Percentiles rank a stretch among this genome's conserved stretches.
These are phyloP conservation scores for Distichodus sexfasciatus DNA, from an alignment of 2,797 vertebrate species.

Conservation along the genomic window DNA sequence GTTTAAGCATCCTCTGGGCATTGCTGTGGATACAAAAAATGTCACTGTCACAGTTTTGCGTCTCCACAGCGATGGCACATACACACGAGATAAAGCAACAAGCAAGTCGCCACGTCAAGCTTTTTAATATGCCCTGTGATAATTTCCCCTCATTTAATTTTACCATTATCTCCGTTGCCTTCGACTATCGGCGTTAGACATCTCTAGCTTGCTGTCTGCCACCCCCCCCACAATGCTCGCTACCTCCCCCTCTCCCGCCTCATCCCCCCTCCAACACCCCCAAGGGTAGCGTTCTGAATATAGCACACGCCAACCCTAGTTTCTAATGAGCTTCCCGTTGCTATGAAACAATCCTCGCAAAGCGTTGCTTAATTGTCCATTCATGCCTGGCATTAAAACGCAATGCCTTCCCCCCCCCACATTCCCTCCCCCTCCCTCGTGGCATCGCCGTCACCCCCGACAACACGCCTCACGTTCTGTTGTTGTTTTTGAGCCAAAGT, in stretches of 20 bases:
- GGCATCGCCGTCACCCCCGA: constrained; percentile 14
- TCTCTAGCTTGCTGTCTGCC: constrained; percentile 43
- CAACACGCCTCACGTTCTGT: too few relatives aligned
- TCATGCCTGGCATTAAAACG: constrained; percentile 23
- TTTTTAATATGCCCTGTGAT: constrained; percentile 26
- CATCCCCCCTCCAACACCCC: too few relatives aligned
- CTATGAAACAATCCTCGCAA: constrained; percentile 57
- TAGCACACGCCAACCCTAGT: constrained; percentile 51
- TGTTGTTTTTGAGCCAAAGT: too few relatives aligned
- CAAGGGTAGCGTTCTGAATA: constrained; percentile 53
- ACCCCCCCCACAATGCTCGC: too few relatives aligned
- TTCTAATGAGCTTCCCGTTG: constrained; percentile 57
- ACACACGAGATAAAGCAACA: too few relatives aligned
- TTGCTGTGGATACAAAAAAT: too few relatives aligned
- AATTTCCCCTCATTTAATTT: constrained; percentile 17
- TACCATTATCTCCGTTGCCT: constrained; percentile 4
- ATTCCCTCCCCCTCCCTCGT: too few relatives aligned
- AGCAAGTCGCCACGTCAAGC: neutral
- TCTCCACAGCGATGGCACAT: too few relatives aligned
- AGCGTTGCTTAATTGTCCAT: constrained; percentile 59
- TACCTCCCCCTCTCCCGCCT: too few relatives aligned
- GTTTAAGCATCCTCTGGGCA: too few relatives aligned
- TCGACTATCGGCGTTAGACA: constrained; percentile 41
- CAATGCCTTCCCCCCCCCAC: constrained; percentile 1
- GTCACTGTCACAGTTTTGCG: too few relatives aligned